Base-by-base conservation (phyloP, 1,140 invertebrate species). In the Lepidurus apus region DNA sequence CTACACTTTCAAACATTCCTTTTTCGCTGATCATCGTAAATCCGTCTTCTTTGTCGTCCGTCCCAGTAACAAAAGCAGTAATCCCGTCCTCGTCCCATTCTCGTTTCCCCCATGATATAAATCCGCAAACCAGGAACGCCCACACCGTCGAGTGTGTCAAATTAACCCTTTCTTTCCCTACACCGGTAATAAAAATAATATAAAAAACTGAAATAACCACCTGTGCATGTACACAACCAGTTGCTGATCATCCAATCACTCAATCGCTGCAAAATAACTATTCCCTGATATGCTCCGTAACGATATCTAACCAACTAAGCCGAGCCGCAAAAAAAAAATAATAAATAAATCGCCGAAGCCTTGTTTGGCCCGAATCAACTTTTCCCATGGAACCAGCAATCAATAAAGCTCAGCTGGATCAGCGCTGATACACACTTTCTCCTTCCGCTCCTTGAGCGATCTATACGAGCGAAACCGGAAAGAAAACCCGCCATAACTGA, bases 351-450 rank as follows among this genome's bases (percentile, higher is more conserved):
- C 13, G 13, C 4, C 47, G 9, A 65, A n/a, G 4, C 7, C 53
- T 65, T 65, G 53, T 13, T 21, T 65, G 3, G 53, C 53, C 53
- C 21, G 53, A 65, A 21, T 34, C 34, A 34, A 34, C 34, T 34
- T 34, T 34, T 65, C 53, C 53, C 21, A 65, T n/a, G 53, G 53
- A 65, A n/a, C 53, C 53, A 65, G 21, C 53, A 65, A 65, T 65
- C 53, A 65, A 65, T 65, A 21, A 13, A 65, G 53, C 53, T 65
- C 53, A 65, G 53, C 53, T 65, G 53, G 21, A 65, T 65, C 53
- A 65, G 53, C 53, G 8, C 21, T 65, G 53, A 65, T 65, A 65
- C 53, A 65, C 53, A 65, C 17, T 65, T 34, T 65, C 53, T 65
- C 13, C 21, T 65, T 65, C 53, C 53, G 53, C 53, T 65, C 53